Base-by-base conservation (phyloP, 2,888 invertebrate genomes). In the Kuschelorhynchus macadamiae region DNA sequence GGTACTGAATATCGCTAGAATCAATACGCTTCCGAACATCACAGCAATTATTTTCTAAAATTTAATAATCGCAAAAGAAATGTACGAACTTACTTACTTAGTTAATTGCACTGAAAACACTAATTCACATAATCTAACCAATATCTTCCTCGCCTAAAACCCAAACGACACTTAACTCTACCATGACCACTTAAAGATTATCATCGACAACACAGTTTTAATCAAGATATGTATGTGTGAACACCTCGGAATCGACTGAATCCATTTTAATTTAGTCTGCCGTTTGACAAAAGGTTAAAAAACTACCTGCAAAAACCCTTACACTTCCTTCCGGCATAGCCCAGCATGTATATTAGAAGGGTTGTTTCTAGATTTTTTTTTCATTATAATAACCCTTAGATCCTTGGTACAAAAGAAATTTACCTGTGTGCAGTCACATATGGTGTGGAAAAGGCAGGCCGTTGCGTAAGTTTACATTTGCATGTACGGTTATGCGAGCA, bases 301-400 rank as follows among this genome's bases (percentile, higher is more conserved):
- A 80, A 79, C 82, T 83, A 83, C 83, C 83, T 83, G 83, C 82
- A 79, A 72, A 77, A 65, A 75, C 75, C 80, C 80, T 76, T 79
- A 76, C 81, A 80, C 81, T 82, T 82, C 81, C 82, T 82, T 82
- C 82, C 82, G 82, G 82, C 78, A 78, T 55, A 9, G 66, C 50
- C 50, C 52, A 52, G 55, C 41, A 47, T 53, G 41, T 41, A 65
- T 62, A 60, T 57, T 53, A 63, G 50, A 71, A 71, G 67, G 67
- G 71, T 70, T 67, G 52, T 42, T 52, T 53, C 44, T 64, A n/a
- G 62, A 25, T 66, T 67, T 66, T 70, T 70, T 63, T 36, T 47
- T 59, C 30, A 59, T 47, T 59, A 57, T 63, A 36, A 60, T 49
- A 53, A 41, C 47, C 62, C 66, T 21, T 44, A 16, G 39, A 64